Conservation (phyloP, 2,797 vertebrate genomes). For the Sebastes itinus region DNA sequence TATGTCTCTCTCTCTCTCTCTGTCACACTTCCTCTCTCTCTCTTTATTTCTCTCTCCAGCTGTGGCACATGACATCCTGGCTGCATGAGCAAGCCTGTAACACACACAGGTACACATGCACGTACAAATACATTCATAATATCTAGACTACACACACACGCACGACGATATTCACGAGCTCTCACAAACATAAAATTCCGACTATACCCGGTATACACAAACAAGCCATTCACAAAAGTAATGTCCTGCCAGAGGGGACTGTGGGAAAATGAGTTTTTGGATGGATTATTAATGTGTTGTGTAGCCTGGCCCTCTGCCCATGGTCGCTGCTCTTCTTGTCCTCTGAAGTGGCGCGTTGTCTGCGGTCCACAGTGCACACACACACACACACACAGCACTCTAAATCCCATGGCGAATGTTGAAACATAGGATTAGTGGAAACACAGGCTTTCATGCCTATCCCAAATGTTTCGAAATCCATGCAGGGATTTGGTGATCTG, state of each 20-base stretch:
- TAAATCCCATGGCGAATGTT: constrained; percentile 37
- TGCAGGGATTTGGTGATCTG: constrained; percentile 48
- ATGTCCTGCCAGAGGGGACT: constrained; percentile 67
- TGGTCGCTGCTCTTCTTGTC: constrained; percentile 26
- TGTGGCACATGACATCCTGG: background rate
- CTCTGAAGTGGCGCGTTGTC: constrained; percentile 56
- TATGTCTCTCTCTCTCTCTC: constrained; percentile 19
- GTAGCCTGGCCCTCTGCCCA: constrained; percentile 46
- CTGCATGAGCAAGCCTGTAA: background rate
- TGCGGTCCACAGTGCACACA: constrained; percentile 14
- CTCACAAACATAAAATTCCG: background rate
- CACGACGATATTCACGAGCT: background rate
- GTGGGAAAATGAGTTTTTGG: constrained; percentile 72
- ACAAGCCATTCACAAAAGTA: constrained; percentile 62
- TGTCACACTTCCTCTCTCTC: background rate
- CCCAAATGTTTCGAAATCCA: constrained; percentile 57
- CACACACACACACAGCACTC: background rate
- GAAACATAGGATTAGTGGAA: constrained; percentile 63
- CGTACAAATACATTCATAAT: background rate
- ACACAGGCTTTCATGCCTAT: constrained; percentile 50
- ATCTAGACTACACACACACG: background rate
- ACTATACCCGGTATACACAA: constrained; percentile 35
- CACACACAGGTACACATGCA: background rate
- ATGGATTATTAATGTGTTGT: constrained; percentile 64
- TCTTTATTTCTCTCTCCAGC: background rate